Conservation (phyloP, 1,140 invertebrate genomes). For the Nasonia giraulti region DNA sequence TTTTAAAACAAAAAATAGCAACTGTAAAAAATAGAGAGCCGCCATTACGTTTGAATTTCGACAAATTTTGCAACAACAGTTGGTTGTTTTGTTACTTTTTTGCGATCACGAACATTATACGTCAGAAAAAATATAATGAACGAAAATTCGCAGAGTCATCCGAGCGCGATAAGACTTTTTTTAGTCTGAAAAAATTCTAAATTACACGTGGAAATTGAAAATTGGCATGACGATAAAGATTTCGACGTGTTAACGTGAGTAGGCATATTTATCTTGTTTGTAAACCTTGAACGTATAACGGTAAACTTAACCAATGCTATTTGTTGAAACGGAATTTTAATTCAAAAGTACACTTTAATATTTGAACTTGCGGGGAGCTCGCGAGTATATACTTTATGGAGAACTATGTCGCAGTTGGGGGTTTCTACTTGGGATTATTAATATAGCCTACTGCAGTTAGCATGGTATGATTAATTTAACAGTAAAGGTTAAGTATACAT, state of each 20-base stretch:
- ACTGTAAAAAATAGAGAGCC: too few relatives aligned
- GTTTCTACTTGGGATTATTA: background rate
- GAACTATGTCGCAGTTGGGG: too few relatives aligned
- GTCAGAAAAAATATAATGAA: constrained; percentile 5
- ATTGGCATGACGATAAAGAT: constrained; percentile 11
- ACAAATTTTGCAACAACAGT: too few relatives aligned
- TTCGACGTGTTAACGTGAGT: background rate
- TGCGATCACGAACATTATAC: background rate
- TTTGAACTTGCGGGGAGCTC: too few relatives aligned
- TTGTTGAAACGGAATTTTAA: too few relatives aligned
- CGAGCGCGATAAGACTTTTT: constrained; percentile 1
- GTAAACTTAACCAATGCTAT: too few relatives aligned
- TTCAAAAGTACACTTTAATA: too few relatives aligned
- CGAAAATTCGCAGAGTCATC: background rate
- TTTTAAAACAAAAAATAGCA: too few relatives aligned
- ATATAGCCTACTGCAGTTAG: background rate
- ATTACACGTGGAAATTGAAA: constrained; percentile 10
- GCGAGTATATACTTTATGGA: too few relatives aligned
- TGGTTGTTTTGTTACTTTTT: background rate
- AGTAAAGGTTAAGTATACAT: background rate
- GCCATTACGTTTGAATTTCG: too few relatives aligned
- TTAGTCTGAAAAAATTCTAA: background rate
- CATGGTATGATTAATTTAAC: background rate
- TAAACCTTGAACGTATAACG: too few relatives aligned
- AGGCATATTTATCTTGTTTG: too few relatives aligned